Evolutionary conservation across 37 sponge, comb jelly and placozoan species (phyloP).

Genomic region (Theonella swinhoei): DNA sequence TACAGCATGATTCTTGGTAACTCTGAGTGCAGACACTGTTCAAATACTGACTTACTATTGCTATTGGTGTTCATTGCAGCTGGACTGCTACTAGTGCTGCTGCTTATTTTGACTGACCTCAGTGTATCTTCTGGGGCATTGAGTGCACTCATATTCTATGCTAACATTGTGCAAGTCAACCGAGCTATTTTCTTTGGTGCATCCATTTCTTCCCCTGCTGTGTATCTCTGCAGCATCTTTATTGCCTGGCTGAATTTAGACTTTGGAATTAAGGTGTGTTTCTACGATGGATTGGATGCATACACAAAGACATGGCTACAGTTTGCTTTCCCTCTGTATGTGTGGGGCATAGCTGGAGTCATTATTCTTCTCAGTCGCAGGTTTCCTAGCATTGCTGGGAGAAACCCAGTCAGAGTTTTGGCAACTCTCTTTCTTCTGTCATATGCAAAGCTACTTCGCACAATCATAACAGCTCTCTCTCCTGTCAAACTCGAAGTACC

Average conservation of each 20-base stretch:
- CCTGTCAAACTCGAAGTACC: not conserved
- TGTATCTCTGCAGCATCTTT: not conserved
- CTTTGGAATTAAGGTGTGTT: constrained; percentile 28
- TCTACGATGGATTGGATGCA: constrained; percentile 27
- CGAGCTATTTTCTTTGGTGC: not conserved
- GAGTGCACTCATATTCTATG: constrained; percentile 27
- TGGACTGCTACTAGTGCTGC: constrained; percentile 27
- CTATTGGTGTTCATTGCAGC: constrained; percentile 15
- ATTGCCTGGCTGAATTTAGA: constrained; percentile 42
- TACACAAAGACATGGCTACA: constrained; percentile 25
- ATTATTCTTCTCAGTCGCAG: not conserved
- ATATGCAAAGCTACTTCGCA: constrained; percentile 11
- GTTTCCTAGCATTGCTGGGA: not conserved
- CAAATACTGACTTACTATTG: not conserved
- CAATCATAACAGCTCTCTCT: constrained; percentile 3
- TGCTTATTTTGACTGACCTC: constrained; percentile 12
- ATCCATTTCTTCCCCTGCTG: not conserved
- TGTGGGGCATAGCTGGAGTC: not conserved
- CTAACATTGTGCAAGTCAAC: constrained; percentile 20
- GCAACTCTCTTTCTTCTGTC: constrained; percentile 22
- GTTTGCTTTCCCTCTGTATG: constrained; percentile 20
- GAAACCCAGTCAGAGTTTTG: not conserved
- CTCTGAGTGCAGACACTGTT: constrained; percentile 21
- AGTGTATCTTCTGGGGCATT: not conserved
- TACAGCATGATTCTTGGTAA: constrained; percentile 37